phyloP scores from a whole-genome alignment of 2,797 vertebrate species.

The Sebastes ruberrimus region DNA sequence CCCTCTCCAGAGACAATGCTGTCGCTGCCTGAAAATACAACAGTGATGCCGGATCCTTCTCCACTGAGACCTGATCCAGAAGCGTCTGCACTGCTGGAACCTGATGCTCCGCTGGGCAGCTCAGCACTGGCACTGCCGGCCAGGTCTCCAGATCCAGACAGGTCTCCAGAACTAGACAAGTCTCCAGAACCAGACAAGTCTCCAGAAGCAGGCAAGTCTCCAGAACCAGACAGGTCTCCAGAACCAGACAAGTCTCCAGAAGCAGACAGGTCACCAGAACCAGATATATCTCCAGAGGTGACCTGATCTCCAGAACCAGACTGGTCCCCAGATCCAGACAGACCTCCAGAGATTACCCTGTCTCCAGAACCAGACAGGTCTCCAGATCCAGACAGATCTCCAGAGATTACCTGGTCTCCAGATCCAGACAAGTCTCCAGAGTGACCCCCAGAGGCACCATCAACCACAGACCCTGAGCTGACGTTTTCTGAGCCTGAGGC shows the following conservation, averaged over 20 bases:
- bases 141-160: slow-evolving; percentile 14
- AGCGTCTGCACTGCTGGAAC: slow-evolving; percentile 34
- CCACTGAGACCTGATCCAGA: slow-evolving; percentile 73
- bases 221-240: not conserved
- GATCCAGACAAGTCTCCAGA: slow-evolving; percentile 27
- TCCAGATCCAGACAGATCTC: slow-evolving; percentile 7
- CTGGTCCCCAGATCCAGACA: slow-evolving; percentile 1
- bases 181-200: slow-evolving; percentile 8
- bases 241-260: not conserved
- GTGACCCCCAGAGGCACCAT: slow-evolving; percentile 8
- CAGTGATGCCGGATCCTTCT: slow-evolving; percentile 57
- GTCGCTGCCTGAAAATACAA: slow-evolving; percentile 64
- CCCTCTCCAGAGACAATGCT: slow-evolving; percentile 50
- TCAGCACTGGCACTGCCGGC: slow-evolving; percentile 25
- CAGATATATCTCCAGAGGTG: not conserved
- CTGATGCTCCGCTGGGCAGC: slow-evolving; percentile 38
- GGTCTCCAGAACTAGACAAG: not conserved
- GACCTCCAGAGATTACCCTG: not conserved
- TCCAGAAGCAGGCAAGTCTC: not conserved
- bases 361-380: slow-evolving; percentile 13
- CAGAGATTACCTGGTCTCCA: not conserved
- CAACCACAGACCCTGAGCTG: slow-evolving; percentile 35
- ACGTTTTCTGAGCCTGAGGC: slow-evolving; percentile 61
- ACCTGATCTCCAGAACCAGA: slow-evolving; percentile 4
- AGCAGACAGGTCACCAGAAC: not conserved